phyloP scores from a whole-genome alignment of 1,140 invertebrate species.

The Hylaeus volcanicus region DNA sequence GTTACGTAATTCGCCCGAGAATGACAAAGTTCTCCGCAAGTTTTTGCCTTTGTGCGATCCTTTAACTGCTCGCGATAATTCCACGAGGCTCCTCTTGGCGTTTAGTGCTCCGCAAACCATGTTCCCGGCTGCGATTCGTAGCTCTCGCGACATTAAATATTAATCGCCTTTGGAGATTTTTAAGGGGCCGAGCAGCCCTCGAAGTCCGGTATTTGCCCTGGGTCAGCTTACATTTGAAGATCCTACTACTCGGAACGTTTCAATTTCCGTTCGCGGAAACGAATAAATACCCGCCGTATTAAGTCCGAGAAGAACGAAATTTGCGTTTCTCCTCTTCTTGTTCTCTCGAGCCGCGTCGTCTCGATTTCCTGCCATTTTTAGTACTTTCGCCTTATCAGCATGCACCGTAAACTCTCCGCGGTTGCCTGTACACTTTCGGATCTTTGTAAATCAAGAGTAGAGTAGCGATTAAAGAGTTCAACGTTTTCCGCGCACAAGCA shows the following conservation, averaged over 20 bases:
- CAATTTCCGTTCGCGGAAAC: constrained; percentile 24
- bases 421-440: background rate
- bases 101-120: background rate
- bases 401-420: background rate
- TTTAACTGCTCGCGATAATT: constrained; percentile 13
- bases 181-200: no score
- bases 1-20: constrained; percentile 13
- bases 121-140: no score
- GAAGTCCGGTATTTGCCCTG: constrained; percentile 19
- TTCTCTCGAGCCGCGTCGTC: no score
- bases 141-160: constrained; percentile 21
- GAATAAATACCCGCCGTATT: background rate
- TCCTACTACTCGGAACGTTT: constrained; percentile 18
- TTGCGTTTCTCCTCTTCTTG: background rate
- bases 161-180: constrained; percentile 5
- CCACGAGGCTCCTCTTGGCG: background rate
- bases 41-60: background rate
- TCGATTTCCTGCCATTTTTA: background rate
- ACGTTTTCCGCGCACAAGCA: no score
- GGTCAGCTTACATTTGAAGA: constrained; percentile 17
- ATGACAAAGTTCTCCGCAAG: constrained; percentile 5
- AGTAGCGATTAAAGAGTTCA: background rate
- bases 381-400: background rate
- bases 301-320: background rate
- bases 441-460: background rate